phyloP scores from a whole-genome alignment of 2,888 invertebrate genomes.

The Gymnoscelis rufifasciata region DNA sequence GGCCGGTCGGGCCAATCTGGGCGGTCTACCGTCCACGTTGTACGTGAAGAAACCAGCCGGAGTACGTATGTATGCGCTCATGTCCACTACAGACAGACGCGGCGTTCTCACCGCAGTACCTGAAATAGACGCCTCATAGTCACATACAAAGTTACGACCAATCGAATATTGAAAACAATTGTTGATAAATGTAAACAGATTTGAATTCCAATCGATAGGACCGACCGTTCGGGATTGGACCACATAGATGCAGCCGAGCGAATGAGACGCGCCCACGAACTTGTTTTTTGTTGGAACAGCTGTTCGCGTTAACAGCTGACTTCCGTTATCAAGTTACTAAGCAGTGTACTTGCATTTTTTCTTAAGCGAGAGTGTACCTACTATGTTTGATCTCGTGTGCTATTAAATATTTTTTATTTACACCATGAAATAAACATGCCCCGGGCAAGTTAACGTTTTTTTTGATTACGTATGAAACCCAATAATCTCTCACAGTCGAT shows the following conservation, averaged over 20 bases:
- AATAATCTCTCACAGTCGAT: no score
- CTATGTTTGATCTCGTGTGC: no score
- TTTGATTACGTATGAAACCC: no score
- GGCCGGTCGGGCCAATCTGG: slow-evolving; percentile 42
- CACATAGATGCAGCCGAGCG: slow-evolving; percentile 1
- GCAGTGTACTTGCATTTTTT: no score
- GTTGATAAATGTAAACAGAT: no score
- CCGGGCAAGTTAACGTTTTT: no score
- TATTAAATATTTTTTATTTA: no score
- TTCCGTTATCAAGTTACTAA: slow-evolving; percentile 9
- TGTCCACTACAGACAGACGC: slow-evolving; percentile 60
- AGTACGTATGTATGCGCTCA: slow-evolving; percentile 63
- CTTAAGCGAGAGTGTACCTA: no score
- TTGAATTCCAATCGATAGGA: background rate
- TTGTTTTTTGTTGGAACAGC: slow-evolving; percentile 9
- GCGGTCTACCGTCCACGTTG: slow-evolving; percentile 5
- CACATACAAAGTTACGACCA: no score
- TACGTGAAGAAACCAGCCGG: slow-evolving; percentile 27
- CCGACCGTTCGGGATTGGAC: background rate
- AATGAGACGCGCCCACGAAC: slow-evolving; percentile 2
- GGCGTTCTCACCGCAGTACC: slow-evolving; percentile 64
- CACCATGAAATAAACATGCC: no score
- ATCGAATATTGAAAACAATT: no score
- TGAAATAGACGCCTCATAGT: slow-evolving; percentile 28
- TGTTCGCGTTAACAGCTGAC: slow-evolving; percentile 12